Evolutionary conservation across 2,888 invertebrate species (phyloP), one percentile per base, ranked within the genome.

Genomic region (Noctua fimbriata): DNA sequence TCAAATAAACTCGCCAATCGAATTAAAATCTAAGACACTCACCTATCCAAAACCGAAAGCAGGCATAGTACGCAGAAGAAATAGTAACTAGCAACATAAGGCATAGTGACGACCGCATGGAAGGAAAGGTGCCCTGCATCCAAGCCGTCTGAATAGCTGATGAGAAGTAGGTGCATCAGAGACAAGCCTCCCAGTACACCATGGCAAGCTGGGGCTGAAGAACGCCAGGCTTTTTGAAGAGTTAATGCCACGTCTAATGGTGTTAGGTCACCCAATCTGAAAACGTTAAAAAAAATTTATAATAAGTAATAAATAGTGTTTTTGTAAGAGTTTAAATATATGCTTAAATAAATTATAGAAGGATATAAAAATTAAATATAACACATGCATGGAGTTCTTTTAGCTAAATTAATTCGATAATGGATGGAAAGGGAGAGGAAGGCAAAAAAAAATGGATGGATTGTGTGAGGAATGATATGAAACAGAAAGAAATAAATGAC

Each of bases 21-120:
- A 52, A 52, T 63, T 36, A 28, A 28, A 52, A 75, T 32, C 16
- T 18, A 4, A 21, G 28, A 9, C 10, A 91, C 94, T 92, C 87
- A 97, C 97, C 97, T 96, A 92, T 97, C 97, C 87, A 97, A 94
- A 55, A 97, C 97, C 0, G 97, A 97, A 4, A 97, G 93, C 71
- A 97, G 86, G 87, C 97, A 97, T 77, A 97, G 92, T 4, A 97
- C 96, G 76, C 97, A 97, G 82, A 97, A 95, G 89, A 97, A 97
- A 88, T 97, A 97, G 89, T 97, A 97, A 0, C 97, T 92, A 0
- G 97, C 97, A 1, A 97, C 97, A 76, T 97, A 97, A 0, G 97
- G 97, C 96, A 96, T 96, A 0, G 97, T 96, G 66, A 97, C 95
- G 0, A 96, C 95, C 0, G 97, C 94, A 66, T 97, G 97, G 89